A percentile compares a stretch with the other conserved stretches of the same genome.
Evolutionary conservation across 2,888 invertebrate genomes (phyloP).

Genomic region (Conomelus anceps): DNA sequence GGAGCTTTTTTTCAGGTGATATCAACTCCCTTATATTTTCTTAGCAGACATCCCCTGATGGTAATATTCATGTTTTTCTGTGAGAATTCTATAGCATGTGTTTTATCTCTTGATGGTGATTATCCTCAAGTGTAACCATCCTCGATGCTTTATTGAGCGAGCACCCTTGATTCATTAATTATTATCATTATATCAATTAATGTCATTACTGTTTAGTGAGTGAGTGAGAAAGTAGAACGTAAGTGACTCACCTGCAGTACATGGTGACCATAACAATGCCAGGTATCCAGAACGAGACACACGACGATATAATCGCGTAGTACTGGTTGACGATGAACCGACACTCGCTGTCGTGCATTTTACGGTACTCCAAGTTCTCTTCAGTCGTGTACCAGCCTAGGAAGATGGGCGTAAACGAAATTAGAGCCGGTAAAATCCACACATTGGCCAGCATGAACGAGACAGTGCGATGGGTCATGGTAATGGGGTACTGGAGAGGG

Average conservation of each 20-base stretch:
- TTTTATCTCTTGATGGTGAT: too few species aligned
- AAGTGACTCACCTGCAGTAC: slow-evolving; percentile 52
- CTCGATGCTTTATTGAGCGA: too few species aligned
- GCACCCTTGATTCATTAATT: too few species aligned
- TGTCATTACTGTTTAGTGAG: too few species aligned
- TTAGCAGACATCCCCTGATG: too few species aligned
- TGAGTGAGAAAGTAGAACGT: background rate
- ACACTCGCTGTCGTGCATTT: slow-evolving; percentile 64
- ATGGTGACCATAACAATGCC: slow-evolving; percentile 87
- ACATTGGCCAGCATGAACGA: slow-evolving; percentile 48
- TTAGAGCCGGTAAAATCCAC: slow-evolving; percentile 54
- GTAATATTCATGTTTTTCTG: too few species aligned
- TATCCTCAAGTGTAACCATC: too few species aligned
- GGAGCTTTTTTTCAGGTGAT: too few species aligned
- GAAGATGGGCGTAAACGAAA: slow-evolving; percentile 58
- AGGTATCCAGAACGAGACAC: slow-evolving; percentile 89
- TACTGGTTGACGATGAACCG: slow-evolving; percentile 78
- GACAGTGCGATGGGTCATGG: slow-evolving; percentile 78
- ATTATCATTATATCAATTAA: too few species aligned
- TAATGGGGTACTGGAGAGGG: slow-evolving; percentile 84
- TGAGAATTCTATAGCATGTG: too few species aligned
- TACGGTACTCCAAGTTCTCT: slow-evolving; percentile 46
- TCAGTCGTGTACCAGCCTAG: slow-evolving; percentile 62
- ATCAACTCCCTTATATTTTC: too few species aligned
- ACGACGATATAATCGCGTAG: slow-evolving; percentile 81